Conservation (phyloP, 2,888 invertebrate genomes). For the Tetragnatha montana region DNA sequence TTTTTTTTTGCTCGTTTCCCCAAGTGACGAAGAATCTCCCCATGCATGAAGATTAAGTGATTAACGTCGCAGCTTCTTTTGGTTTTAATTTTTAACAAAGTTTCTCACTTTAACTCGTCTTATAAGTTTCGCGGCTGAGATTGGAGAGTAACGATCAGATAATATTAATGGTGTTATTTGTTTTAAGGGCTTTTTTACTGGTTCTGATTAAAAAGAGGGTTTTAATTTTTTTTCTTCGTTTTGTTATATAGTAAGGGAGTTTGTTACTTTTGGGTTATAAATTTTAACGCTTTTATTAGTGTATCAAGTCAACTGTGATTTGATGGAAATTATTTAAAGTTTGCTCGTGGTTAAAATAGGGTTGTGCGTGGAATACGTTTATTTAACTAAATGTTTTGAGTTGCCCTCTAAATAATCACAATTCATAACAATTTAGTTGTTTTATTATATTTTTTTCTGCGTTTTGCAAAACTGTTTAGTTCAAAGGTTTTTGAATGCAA, state of each 20-base stretch:
- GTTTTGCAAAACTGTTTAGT: too few relatives aligned
- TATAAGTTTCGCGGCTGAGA: constrained; percentile 13
- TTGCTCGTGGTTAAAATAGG: too few relatives aligned
- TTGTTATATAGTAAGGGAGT: neutral
- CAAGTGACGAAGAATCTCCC: constrained; percentile 10
- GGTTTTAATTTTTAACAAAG: constrained; percentile 21
- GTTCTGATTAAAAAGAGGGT: constrained; percentile 10
- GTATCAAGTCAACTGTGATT: too few relatives aligned
- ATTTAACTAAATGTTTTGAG: too few relatives aligned
- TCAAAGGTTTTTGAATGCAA: too few relatives aligned
- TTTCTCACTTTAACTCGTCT: constrained; percentile 12
- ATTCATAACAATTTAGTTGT: too few relatives aligned
- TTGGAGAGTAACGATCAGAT: neutral
- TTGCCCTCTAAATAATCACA: too few relatives aligned
- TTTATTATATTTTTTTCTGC: too few relatives aligned
- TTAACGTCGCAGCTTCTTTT: constrained; percentile 27
- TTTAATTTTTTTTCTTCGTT: neutral
- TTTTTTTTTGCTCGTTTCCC: neutral
- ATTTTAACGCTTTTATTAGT: too few relatives aligned
- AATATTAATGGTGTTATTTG: constrained; percentile 9
- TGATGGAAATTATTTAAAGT: too few relatives aligned
- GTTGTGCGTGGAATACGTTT: too few relatives aligned
- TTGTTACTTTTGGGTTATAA: neutral
- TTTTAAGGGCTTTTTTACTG: neutral
- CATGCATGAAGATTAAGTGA: constrained; percentile 45